These are phyloP conservation scores for Anomalospiza imberbis DNA, from an alignment of 2,797 vertebrate genomes.

Conservation along the genomic window DNA sequence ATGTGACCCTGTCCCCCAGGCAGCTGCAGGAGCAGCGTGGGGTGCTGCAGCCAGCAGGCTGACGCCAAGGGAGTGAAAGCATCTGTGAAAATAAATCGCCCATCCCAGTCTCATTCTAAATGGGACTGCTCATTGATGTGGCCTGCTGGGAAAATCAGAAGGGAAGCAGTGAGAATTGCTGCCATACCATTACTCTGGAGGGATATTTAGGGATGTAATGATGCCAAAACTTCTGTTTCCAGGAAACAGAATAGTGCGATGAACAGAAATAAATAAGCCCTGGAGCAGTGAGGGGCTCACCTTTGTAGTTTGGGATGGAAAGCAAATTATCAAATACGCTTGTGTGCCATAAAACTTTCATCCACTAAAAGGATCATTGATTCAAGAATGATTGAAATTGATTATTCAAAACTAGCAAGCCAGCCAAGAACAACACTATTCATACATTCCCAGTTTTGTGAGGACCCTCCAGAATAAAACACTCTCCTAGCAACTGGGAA, in stretches of 20 bases:
- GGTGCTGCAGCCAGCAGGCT: not conserved
- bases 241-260: not conserved
- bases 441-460: not conserved
- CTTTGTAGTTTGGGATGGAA: not conserved
- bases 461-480: not conserved
- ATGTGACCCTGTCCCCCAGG: not conserved
- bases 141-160: conserved; percentile 31
- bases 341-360: not conserved
- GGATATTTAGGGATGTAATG: conserved; percentile 5
- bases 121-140: not conserved
- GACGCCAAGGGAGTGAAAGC: not conserved
- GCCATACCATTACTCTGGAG: not conserved
- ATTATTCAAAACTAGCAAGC: not conserved
- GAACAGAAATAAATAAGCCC: conserved; percentile 23
- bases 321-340: not conserved
- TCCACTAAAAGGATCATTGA: not conserved
- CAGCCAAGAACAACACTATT: not conserved
- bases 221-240: conserved; percentile 18
- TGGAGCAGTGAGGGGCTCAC: not conserved
- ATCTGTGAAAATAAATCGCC: not conserved
- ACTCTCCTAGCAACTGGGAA: not conserved
- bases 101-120: not conserved
- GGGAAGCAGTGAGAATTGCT: not conserved
- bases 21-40: not conserved
- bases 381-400: not conserved